Base-by-base conservation (phyloP, 2,797 vertebrate species). In the Cirrhinus mrigala region DNA sequence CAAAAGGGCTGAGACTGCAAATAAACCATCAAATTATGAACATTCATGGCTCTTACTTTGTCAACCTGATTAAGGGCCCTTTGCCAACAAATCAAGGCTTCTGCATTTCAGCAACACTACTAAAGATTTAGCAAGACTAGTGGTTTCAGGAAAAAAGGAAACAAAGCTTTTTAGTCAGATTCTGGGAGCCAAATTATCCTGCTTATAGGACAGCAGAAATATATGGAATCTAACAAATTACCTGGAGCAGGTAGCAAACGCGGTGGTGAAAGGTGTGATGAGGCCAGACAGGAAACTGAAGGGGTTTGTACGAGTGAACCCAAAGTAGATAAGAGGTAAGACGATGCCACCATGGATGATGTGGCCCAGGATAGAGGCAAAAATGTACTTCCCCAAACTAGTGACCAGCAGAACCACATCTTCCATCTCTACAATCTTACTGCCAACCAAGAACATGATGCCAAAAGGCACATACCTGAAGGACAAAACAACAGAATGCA, bases 341-440 rank as follows among this genome's bases (percentile, higher is more conserved):
- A 99, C 90, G 69, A 99, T 94, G 83, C 96, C 96, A 89, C 98
- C 98, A 0, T 99, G 98, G 87, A 99, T 99, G 60, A 98, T 5
- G 85, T 99, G 98, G 33, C 98, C 98, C 92, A 99, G 88, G 89
- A 99, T 97, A 0, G 97, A 99, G 4, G 98, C 98, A 0, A 99
- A 96, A 88, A 99, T 99, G 79, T 99, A 99, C 92, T 99, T 99
- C 86, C 98, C 98, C 84, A 99, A 92, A 89, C 97, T 98, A 75
- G 97, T 97, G 92, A 99, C 98, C 88, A 99, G 91, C 78, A 96
- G 91, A 29, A 98, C 79, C 68, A 99, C 94, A 88, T 99, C 96
- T 87, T 97, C 97, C 98, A 99, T 99, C 92, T 99, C 98, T 69
- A 99, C 97, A 58, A 99, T 98, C 95, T 99, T 99, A 94, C 98